A percentile compares a stretch with the other conserved stretches of the same genome.
phyloP scores from a whole-genome alignment of 2,113 vertebrate species.

The Mormoops blainvillei region DNA sequence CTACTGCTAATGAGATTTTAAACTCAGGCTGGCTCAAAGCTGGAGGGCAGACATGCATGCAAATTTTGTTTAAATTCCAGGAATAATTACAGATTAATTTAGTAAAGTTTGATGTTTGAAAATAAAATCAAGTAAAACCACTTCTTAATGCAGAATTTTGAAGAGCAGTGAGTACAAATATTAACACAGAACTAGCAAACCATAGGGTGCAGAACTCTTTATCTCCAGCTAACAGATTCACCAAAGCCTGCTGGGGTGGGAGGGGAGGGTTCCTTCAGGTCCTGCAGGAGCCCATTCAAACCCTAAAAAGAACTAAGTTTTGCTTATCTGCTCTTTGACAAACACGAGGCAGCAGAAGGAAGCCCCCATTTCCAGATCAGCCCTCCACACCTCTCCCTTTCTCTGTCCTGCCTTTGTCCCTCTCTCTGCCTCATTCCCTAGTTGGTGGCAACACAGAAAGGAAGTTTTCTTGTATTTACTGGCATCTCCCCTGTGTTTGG shows the following conservation, averaged over 20 bases:
- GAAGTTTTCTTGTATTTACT: neutral
- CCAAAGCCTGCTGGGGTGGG: neutral
- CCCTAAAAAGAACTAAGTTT: too few species aligned
- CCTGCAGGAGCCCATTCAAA: neutral
- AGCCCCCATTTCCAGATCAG: neutral
- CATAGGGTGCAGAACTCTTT: rapidly evolving
- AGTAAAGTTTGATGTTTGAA: neutral
- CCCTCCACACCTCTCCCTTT: neutral
- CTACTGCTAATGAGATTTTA: neutral
- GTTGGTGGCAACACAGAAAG: neutral
- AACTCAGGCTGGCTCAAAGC: neutral
- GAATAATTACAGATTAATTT: neutral
- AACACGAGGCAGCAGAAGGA: neutral
- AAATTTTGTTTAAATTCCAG: neutral
- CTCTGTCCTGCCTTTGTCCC: neutral
- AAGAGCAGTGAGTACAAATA: neutral
- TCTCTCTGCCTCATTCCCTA: neutral
- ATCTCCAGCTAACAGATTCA: neutral
- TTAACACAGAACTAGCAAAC: neutral
- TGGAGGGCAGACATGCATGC: neutral
- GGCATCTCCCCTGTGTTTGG: neutral
- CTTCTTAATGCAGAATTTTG: neutral
- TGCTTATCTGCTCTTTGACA: neutral
- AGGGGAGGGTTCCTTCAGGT: neutral
- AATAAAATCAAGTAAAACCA: neutral